Evolutionary conservation across 2,888 invertebrate species (phyloP).

Genomic region (Fragum sueziense): DNA sequence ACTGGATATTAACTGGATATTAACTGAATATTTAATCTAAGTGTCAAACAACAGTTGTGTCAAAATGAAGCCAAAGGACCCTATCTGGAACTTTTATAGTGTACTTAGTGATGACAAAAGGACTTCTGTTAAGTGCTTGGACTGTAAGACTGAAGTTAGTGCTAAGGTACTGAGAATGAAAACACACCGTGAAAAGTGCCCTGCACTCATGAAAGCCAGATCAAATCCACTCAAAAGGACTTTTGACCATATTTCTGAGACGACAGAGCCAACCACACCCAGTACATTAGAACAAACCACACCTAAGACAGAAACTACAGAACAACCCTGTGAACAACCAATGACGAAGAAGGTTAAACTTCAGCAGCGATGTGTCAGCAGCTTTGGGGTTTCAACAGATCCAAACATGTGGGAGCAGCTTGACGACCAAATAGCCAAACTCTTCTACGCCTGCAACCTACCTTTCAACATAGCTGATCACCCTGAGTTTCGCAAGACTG

Average conservation of each 20-base stretch:
- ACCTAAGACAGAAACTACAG: no score
- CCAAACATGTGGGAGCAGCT: slow-evolving; percentile 13
- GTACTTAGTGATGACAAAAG: no score
- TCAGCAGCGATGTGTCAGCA: neutral
- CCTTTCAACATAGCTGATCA: slow-evolving; percentile 39
- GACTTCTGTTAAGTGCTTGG: slow-evolving; percentile 7
- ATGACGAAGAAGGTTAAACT: neutral
- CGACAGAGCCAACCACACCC: no score
- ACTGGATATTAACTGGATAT: no score
- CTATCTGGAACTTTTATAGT: no score
- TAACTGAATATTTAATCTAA: no score
- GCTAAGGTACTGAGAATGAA: slow-evolving; percentile 19
- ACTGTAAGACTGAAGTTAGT: slow-evolving; percentile 27
- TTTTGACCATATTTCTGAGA: no score
- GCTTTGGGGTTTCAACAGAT: neutral
- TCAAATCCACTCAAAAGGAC: no score
- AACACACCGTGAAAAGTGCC: slow-evolving; percentile 23
- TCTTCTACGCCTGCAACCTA: slow-evolving; percentile 46
- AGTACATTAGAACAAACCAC: no score
- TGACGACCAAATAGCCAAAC: slow-evolving; percentile 41
- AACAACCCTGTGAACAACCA: no score
- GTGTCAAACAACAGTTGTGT: no score
- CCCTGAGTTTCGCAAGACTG: slow-evolving; percentile 16
- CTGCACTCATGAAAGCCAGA: neutral
- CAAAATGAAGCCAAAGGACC: no score